These are phyloP conservation scores for Microcebus ravelobensis DNA, from an alignment of 2,113 vertebrate genomes.

Conservation along the genomic window DNA sequence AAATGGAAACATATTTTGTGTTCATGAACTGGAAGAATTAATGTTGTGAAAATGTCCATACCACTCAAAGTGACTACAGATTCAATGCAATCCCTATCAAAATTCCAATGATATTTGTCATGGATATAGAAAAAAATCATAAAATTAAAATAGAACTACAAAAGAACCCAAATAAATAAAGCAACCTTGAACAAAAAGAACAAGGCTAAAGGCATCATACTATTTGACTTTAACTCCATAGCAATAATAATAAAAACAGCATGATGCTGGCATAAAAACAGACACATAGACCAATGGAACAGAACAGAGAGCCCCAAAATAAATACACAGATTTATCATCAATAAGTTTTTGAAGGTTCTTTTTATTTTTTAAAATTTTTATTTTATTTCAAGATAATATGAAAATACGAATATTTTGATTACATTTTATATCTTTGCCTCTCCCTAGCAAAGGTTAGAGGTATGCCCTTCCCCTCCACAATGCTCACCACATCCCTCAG, in stretches of 20 bases:
- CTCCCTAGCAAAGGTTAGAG: too few species aligned
- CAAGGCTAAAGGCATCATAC: neutral
- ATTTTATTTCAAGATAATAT: too few species aligned
- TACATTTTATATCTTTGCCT: too few species aligned
- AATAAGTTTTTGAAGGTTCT: neutral
- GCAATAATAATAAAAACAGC: neutral
- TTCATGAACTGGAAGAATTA: neutral
- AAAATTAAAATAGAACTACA: neutral
- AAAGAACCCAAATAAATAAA: neutral
- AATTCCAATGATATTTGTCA: neutral
- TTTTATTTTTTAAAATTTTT: too few species aligned
- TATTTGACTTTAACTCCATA: neutral
- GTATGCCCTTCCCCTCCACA: too few species aligned
- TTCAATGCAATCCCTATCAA: neutral
- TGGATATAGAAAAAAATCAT: neutral
- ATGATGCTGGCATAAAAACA: neutral
- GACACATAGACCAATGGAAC: neutral
- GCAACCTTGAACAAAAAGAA: neutral
- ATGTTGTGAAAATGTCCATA: neutral
- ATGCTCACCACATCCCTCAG: too few species aligned
- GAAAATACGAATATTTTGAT: too few species aligned
- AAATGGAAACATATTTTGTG: neutral
- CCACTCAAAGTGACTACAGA: neutral
- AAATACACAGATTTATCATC: neutral
- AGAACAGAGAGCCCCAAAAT: neutral